Base-by-base conservation (phyloP, 2,797 vertebrate genomes). In the Perdix hodgsoniae region DNA sequence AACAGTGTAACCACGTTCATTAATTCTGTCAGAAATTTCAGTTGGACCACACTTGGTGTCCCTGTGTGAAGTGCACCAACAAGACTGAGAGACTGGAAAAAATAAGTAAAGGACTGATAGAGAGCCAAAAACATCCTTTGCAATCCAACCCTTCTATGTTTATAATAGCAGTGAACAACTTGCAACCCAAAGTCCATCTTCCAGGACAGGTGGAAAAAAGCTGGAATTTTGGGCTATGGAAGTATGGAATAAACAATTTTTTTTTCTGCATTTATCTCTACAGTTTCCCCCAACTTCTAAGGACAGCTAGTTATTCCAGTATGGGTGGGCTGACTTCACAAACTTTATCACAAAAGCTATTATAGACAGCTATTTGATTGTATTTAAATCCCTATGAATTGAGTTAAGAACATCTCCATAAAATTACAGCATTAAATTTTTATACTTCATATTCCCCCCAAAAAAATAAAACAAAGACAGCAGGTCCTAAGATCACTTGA, bases 341-440 rank as follows among this genome's bases (percentile, higher is more conserved):
- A 83, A 67, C 39, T 49, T 86, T 63, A 78, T 73, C 63, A 87
- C 37, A 73, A 29, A 88, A 87, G 35, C 0, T 0, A 87, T 92
- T 92, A 83, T 33, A 74, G n/a, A 79, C 59, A 84, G 37, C 80
- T 91, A 60, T 72, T 83, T 86, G 64, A 70, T 39, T 88, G 60
- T 67, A 92, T 87, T 91, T 73, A 88, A 94, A 95, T 88, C 89
- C 70, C 87, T 37, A 19, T 12, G 56, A 94, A 94, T 13, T 89
- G 76, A 87, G 82, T 83, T 69, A 77, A 63, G 92, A 91, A 93
- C 54, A 88, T 90, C 71, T 92, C 93, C 78, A 85, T 91, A 94
- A 93, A 92, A 96, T 92, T 91, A 95, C n/a, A 95, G 86, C 74
- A 90, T 83, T 89, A 87, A 60, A 91, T 72, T 93, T 85, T 94